phyloP scores from a whole-genome alignment of 2,888 invertebrate genomes.

The Helicoverpa assulta region DNA sequence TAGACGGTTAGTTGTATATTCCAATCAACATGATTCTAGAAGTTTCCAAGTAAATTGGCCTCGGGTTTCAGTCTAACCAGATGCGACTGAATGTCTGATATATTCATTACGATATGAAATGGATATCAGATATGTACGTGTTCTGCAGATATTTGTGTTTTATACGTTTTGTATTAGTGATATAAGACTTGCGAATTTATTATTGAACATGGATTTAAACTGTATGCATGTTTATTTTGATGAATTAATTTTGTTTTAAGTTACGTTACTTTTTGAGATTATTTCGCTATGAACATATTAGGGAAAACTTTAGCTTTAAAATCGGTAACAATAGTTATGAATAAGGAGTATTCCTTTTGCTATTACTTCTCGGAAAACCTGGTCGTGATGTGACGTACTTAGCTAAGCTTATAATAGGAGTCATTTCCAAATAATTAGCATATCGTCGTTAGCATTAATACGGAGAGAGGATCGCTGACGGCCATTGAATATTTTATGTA shows the following conservation, averaged over 20 bases:
- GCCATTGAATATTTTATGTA: slow-evolving; percentile 61
- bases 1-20: slow-evolving; percentile 21
- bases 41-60: slow-evolving; percentile 37
- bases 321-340: background rate
- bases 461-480: slow-evolving; percentile 46
- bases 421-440: slow-evolving; percentile 44
- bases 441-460: slow-evolving; percentile 42
- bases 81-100: slow-evolving; percentile 23
- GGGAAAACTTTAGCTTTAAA: background rate
- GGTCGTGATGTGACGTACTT: slow-evolving; percentile 31
- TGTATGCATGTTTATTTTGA: too few species aligned
- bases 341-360: background rate
- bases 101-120: slow-evolving; percentile 11
- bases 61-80: slow-evolving; percentile 27
- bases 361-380: slow-evolving; percentile 4
- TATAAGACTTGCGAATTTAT: background rate
- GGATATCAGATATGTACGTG: slow-evolving; percentile 1
- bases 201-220: background rate
- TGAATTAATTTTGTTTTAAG: too few species aligned
- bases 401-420: slow-evolving; percentile 20
- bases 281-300: background rate
- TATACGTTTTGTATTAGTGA: background rate
- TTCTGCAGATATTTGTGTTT: too few species aligned
- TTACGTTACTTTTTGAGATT: background rate
- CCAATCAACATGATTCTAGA: slow-evolving; percentile 14